These are phyloP conservation scores for Prorops nasuta DNA, from an alignment of 1,140 invertebrate genomes.

Conservation along the genomic window DNA sequence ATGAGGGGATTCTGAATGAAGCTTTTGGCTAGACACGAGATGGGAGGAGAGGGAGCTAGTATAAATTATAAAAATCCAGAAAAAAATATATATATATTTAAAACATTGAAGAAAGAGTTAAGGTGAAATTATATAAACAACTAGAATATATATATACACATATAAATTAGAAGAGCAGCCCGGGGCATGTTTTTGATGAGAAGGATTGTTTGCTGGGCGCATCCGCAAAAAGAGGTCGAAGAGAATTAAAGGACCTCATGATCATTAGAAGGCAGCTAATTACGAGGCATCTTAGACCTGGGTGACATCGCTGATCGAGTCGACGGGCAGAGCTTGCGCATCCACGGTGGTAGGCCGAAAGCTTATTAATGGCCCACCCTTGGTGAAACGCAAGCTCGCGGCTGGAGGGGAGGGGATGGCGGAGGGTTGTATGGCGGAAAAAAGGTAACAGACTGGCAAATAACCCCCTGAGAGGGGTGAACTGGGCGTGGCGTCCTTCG, in stretches of 20 bases:
- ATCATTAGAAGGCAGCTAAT: slow-evolving; percentile 41
- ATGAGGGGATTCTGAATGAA: slow-evolving; percentile 42
- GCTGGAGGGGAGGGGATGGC: slow-evolving; percentile 15
- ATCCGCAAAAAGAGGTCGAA: slow-evolving; percentile 1
- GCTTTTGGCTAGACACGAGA: slow-evolving; percentile 24
- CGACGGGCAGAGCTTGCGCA: not conserved
- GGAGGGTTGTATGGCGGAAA: slow-evolving; percentile 23
- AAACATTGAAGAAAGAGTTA: too few relatives aligned
- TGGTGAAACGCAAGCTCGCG: slow-evolving; percentile 13
- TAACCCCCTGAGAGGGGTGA: slow-evolving; percentile 34
- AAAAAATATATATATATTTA: too few relatives aligned
- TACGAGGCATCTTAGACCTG: slow-evolving; percentile 35
- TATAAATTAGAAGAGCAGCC: too few relatives aligned
- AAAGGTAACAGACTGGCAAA: slow-evolving; percentile 50
- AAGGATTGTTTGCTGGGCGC: too few relatives aligned
- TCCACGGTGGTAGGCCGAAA: slow-evolving; percentile 22
- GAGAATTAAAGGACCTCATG: slow-evolving; percentile 40
- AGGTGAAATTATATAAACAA: too few relatives aligned
- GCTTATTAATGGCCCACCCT: slow-evolving; percentile 32
- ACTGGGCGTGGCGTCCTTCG: not conserved
- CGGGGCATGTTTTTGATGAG: too few relatives aligned
- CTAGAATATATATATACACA: too few relatives aligned
- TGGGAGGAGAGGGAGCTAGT: too few relatives aligned
- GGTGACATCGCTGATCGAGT: slow-evolving; percentile 28
- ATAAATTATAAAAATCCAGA: too few relatives aligned